phyloP scores from a whole-genome alignment of 2,797 vertebrate genomes.

The Ceryle rudis region DNA sequence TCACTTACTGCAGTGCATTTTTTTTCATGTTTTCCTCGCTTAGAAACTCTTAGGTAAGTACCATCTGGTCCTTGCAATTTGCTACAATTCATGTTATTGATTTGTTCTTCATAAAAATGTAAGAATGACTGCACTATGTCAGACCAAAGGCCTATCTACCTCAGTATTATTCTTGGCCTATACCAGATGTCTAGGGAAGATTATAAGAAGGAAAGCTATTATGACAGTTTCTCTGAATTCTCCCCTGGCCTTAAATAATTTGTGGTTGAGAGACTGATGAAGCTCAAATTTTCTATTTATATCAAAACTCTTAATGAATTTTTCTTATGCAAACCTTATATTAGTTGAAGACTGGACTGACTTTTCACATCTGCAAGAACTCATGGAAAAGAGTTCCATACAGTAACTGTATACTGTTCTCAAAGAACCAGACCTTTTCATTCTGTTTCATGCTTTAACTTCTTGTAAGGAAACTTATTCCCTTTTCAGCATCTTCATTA shows the following conservation, averaged over 20 bases:
- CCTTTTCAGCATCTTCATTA: neutral
- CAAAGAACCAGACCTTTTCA: neutral
- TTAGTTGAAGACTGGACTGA: neutral
- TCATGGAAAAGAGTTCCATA: neutral
- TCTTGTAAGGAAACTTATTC: neutral
- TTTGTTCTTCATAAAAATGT: conserved; percentile 61
- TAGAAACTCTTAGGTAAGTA: conserved; percentile 49
- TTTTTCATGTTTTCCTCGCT: conserved; percentile 47
- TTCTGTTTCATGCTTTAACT: neutral
- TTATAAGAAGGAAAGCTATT: neutral
- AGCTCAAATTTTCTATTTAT: neutral
- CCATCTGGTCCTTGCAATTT: conserved; percentile 56
- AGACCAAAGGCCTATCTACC: neutral
- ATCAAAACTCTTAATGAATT: neutral
- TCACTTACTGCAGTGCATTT: neutral
- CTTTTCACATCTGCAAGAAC: neutral
- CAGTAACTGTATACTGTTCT: neutral
- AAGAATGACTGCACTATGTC: neutral
- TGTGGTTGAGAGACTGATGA: neutral
- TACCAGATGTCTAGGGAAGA: conserved; percentile 31
- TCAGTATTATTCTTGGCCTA: neutral
- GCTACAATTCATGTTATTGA: conserved; percentile 42
- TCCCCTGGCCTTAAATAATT: neutral
- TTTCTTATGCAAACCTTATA: neutral
- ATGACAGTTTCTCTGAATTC: neutral